phyloP scores from a whole-genome alignment of 2,113 vertebrate genomes.

The Promerops cafer region DNA sequence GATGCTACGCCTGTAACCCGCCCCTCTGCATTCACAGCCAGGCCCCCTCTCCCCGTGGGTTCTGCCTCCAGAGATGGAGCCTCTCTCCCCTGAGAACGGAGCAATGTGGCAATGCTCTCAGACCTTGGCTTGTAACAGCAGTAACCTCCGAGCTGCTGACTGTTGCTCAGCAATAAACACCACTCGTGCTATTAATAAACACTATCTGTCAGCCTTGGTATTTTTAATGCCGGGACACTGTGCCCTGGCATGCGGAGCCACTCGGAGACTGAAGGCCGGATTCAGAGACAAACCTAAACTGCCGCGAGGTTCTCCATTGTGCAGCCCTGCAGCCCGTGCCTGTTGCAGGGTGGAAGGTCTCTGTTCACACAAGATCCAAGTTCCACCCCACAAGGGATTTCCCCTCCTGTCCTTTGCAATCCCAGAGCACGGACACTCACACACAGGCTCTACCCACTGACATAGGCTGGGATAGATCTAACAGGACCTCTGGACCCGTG shows the following conservation, averaged over 20 bases:
- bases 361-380: neutral
- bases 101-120: constrained; percentile 38
- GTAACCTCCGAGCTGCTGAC: constrained; percentile 65
- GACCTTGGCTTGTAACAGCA: constrained; percentile 58
- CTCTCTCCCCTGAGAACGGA: neutral
- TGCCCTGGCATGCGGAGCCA: constrained; percentile 42
- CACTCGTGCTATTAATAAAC: constrained; percentile 66
- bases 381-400: neutral
- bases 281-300: neutral
- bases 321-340: neutral
- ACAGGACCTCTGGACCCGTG: neutral
- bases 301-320: neutral
- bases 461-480: neutral
- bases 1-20: neutral
- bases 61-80: neutral
- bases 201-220: constrained; percentile 68
- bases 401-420: neutral
- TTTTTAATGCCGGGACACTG: constrained; percentile 63
- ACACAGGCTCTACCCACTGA: neutral
- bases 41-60: neutral
- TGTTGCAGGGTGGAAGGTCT: neutral
- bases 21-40: neutral
- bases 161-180: constrained; percentile 70
- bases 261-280: constrained; percentile 35
- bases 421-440: neutral